Conservation (phyloP, 2,888 invertebrate species). For the Sesamia inferens region DNA sequence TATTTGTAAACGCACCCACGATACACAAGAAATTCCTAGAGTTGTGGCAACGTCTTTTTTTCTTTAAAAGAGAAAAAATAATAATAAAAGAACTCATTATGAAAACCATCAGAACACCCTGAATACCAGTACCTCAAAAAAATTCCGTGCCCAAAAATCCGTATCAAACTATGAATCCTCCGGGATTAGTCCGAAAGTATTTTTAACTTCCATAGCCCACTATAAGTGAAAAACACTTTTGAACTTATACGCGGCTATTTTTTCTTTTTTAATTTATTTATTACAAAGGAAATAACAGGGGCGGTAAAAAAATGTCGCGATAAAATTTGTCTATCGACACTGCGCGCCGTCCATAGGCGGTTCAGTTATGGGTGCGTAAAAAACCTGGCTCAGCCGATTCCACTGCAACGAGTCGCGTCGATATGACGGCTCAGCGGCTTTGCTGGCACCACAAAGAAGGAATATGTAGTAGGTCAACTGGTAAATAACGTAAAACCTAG, state of each 20-base stretch:
- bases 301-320: constrained; percentile 62
- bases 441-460: constrained; percentile 44
- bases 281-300: constrained; percentile 61
- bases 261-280: constrained; percentile 48
- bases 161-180: background rate
- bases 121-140: background rate
- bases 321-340: constrained; percentile 72
- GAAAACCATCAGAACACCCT: background rate
- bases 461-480: constrained; percentile 38
- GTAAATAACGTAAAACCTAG: background rate
- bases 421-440: constrained; percentile 74
- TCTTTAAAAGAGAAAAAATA: no score
- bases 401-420: constrained; percentile 67
- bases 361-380: constrained; percentile 76
- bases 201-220: constrained; percentile 9
- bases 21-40: no score
- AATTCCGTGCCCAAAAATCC: background rate
- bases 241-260: constrained; percentile 11
- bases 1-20: no score
- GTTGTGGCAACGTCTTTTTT: no score
- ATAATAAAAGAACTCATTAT: no score
- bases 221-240: constrained; percentile 31
- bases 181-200: constrained; percentile 15
- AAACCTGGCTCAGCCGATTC: constrained; percentile 70
- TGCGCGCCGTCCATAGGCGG: constrained; percentile 68